Evolutionary conservation across 2,113 vertebrate species (phyloP), one percentile per base, ranked within the genome.

Genomic region (Microcebus tavaratra): DNA sequence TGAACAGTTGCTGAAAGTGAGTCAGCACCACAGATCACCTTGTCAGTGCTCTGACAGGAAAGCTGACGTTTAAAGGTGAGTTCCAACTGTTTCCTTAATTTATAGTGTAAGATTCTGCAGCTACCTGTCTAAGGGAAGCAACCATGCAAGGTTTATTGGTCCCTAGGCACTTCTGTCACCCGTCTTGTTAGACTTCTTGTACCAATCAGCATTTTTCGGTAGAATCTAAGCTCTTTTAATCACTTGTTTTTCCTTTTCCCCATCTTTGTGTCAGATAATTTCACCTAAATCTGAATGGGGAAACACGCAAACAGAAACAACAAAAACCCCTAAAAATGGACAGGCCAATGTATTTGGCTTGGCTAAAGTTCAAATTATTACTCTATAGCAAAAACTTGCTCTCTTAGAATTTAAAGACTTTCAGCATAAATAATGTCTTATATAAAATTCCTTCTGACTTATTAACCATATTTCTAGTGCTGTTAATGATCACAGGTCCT

Each of bases 81-180:
- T 65, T 96, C 94, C 96, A 95, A 85, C 97, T 91, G 96, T 88
- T 92, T 17, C 94, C 57, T 94, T 95, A 95, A 93, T 96, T 94
- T 97, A 84, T 59, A 61, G 53, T 34, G 14, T 31, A 85, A 89
- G 81, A 85, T 85, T 97, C 88, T 92, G 67, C 73, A 98, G 88
- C 78, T 82, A 97, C 57, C 42, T 93, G 90, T 68, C 95, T 95
- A n/a, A 92, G 50, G 14, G 73, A 97, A 92, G 83, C 83, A 97
- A 18, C 50, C 89, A 90, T 78, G 31, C n/a, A 25, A 53, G 2
- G 94, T 93, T 97, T 90, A 97, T 79, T 59, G 89, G 91, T 95
- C 91, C 31, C 10, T 72, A 76, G 92, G 65, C 73, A 27, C 61
- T 84, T 76, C 80, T 97, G 84, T 88, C 94, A 96, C 91, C 63